A percentile compares a stretch with the other conserved stretches of the same genome.
Conservation (phyloP, 2,113 vertebrate species). For the Taxidea taxus region DNA sequence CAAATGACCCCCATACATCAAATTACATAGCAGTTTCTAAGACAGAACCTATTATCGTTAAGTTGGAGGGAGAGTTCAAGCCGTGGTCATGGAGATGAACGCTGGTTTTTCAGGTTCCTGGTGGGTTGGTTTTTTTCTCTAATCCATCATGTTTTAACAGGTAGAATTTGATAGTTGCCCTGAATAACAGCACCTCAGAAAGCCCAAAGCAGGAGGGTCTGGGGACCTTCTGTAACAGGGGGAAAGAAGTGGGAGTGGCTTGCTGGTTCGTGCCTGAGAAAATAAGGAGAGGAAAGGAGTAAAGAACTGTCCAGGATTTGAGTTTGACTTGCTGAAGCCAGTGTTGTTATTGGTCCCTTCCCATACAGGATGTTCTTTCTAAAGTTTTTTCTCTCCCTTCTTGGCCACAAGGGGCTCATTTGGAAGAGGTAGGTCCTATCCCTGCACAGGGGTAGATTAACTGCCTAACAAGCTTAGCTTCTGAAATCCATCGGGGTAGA, state of each 20-base stretch:
- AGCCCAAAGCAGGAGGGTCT: constrained; percentile 40
- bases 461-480: constrained; percentile 2
- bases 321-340: constrained; percentile 12
- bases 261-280: constrained; percentile 34
- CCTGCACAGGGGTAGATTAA: background rate
- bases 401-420: background rate
- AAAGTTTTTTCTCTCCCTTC: background rate
- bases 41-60: constrained; percentile 95
- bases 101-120: constrained; percentile 94
- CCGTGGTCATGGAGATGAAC: constrained; percentile 90
- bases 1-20: constrained; percentile 96
- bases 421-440: constrained; percentile 2
- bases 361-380: background rate
- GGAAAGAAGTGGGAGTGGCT: constrained; percentile 18
- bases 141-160: constrained; percentile 91
- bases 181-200: constrained; percentile 80
- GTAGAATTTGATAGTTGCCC: constrained; percentile 86
- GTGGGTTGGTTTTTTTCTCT: constrained; percentile 76
- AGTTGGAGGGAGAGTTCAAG: constrained; percentile 93
- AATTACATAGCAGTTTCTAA: constrained; percentile 89
- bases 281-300: background rate
- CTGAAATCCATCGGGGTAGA: background rate
- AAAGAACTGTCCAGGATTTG: background rate
- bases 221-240: constrained; percentile 44
- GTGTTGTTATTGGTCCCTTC: background rate